phyloP scores from a whole-genome alignment of 2,888 invertebrate species.

The Pediacus dermestoides region DNA sequence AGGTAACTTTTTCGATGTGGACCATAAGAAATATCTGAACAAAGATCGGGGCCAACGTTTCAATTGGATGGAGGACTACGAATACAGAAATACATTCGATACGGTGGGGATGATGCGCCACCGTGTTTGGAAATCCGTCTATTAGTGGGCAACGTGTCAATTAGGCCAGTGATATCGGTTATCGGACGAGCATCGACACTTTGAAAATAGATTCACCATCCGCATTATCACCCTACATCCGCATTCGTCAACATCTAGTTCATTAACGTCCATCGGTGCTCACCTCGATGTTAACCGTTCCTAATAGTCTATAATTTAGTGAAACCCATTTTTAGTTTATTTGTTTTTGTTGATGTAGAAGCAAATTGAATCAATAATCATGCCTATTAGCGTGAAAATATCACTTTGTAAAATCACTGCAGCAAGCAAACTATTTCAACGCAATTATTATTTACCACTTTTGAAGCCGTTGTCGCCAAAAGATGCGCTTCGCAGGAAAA shows the following conservation, averaged over 20 bases:
- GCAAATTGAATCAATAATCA: conserved; percentile 25
- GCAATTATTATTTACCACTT: conserved; percentile 77
- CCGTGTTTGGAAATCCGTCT: conserved; percentile 46
- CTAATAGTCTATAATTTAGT: conserved; percentile 20
- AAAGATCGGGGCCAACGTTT: conserved; percentile 31
- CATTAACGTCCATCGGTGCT: conserved; percentile 32
- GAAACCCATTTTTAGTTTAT: conserved; percentile 20
- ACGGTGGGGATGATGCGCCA: conserved; percentile 48
- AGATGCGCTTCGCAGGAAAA: conserved; percentile 74
- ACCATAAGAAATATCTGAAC: conserved; percentile 44
- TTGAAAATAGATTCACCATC: conserved; percentile 14
- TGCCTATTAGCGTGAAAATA: conserved; percentile 47
- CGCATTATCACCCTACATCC: conserved; percentile 32
- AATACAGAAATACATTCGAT: conserved; percentile 44
- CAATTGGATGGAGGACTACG: conserved; percentile 42
- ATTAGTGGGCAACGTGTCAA: conserved; percentile 35
- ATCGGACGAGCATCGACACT: conserved; percentile 33
- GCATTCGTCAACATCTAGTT: conserved; percentile 37
- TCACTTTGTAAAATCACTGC: conserved; percentile 76
- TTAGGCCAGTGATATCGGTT: conserved; percentile 37
- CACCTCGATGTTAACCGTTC: conserved; percentile 30
- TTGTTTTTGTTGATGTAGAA: conserved; percentile 26
- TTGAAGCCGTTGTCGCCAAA: conserved; percentile 77
- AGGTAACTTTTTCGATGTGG: conserved; percentile 46
- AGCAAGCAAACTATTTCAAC: conserved; percentile 72